A percentile compares a stretch with the other conserved stretches of the same genome.
These are phyloP conservation scores for Hydrophis major DNA, from an alignment of 2,797 vertebrate species.

Conservation along the genomic window DNA sequence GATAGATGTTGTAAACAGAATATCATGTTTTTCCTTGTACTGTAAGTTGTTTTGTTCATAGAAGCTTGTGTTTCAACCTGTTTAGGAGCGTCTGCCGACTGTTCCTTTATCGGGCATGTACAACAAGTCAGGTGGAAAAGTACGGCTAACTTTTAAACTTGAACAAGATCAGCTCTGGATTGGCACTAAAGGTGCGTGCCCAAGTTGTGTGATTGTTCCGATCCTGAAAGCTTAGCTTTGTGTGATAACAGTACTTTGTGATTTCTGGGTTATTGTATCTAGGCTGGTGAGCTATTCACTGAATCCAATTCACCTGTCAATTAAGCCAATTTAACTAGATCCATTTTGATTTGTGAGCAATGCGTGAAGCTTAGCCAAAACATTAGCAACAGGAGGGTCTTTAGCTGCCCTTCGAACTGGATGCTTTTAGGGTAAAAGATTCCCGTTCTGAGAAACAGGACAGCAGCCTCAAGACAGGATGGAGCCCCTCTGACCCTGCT, in stretches of 20 bases:
- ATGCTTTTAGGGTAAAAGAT: background rate
- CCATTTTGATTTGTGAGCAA: background rate
- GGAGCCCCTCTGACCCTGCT: background rate
- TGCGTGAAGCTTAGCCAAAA: background rate
- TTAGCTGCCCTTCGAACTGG: background rate
- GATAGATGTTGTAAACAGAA: background rate
- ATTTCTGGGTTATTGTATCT: background rate
- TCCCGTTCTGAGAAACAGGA: background rate
- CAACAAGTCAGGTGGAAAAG: conserved; percentile 98
- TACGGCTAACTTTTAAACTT: conserved; percentile 96
- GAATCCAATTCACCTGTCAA: background rate
- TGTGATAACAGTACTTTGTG: background rate
- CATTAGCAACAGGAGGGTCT: background rate
- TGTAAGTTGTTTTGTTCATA: background rate
- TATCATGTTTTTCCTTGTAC: accelerated
- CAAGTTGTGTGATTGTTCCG: background rate
- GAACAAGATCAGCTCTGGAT: conserved; percentile 99
- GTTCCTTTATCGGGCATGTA: conserved; percentile 98
- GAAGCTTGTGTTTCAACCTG: background rate
- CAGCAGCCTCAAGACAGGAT: background rate
- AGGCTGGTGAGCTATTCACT: background rate
- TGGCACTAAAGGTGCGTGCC: conserved; percentile 89
- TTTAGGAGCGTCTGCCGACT: conserved; percentile 93
- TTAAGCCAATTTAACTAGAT: background rate
- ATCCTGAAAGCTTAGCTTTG: background rate